These are phyloP conservation scores for Trichomycterus rosablanca DNA, from an alignment of 2,113 vertebrate species.

Conservation along the genomic window DNA sequence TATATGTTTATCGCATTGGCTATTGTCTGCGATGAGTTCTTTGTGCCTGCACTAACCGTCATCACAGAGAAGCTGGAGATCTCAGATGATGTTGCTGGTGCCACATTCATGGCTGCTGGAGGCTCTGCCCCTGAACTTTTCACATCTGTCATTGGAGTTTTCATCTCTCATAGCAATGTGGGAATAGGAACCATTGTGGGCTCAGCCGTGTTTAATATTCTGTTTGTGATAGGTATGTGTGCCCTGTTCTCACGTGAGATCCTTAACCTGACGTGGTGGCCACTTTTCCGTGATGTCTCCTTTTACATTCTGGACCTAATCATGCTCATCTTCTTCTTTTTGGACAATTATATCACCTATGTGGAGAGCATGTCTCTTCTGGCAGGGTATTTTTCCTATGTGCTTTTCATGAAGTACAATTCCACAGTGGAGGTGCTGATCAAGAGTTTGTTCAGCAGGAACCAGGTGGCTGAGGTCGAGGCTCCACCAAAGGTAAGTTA, in stretches of 20 bases:
- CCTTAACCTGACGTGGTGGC: conserved; percentile 96
- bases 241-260: conserved; percentile 95
- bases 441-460: conserved; percentile 75
- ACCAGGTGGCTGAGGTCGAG: conserved; percentile 85
- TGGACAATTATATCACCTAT: conserved; percentile 89
- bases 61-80: conserved; percentile 91
- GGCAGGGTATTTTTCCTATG: conserved; percentile 78
- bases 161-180: conserved; percentile 93
- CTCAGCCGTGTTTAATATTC: conserved; percentile 94
- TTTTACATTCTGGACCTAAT: conserved; percentile 94
- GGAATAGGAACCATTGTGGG: conserved; percentile 97
- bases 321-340: conserved; percentile 93
- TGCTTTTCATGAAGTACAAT: conserved; percentile 97
- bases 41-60: conserved; percentile 93
- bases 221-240: conserved; percentile 98
- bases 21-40: conserved; percentile 96
- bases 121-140: conserved; percentile 96
- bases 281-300: conserved; percentile 92
- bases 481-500: conserved; percentile 80
- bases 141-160: conserved; percentile 95
- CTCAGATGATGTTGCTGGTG: conserved; percentile 96
- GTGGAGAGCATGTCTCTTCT: conserved; percentile 82
- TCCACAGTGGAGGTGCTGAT: conserved; percentile 74
- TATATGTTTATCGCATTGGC: conserved; percentile 99
- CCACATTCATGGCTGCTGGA: conserved; percentile 97